Evolutionary conservation across 1,140 invertebrate genomes (phyloP), one percentile per base, ranked within the genome.

Genomic region (Oscheius sp.): DNA sequence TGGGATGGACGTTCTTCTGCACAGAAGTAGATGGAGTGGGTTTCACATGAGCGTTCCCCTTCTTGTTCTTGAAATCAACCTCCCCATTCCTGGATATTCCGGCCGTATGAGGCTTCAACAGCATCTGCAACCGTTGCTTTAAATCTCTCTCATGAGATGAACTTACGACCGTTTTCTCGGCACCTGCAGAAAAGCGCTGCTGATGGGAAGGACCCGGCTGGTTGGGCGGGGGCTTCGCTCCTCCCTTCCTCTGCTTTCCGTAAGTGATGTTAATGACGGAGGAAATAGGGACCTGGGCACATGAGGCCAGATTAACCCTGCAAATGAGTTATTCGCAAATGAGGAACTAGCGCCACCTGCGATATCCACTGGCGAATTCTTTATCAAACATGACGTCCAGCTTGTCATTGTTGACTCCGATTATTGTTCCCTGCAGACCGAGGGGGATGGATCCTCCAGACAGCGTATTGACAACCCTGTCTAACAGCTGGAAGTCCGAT

Each of bases 381-480:
- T 46, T 55, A 34, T 76, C 75, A 36, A 76, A 76, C 2, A 76
- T 38, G 1, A 76, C 75, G 15, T 76, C 75, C 20, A 76, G 31
- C 35, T 75, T 29, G 35, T 75, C 67, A n/a, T 31, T 55, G 18
- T 58, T 36, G 32, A 76, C 46, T 28, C 70, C 71, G 26, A 76
- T 52, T 2, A 76, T 66, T 0, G 75, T 76, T 20, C 75, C 75
- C 49, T 58, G 64, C 1, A 18, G 28, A 13, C 38, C 28, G 35
- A 62, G n/a, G 18, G 23, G n/a, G n/a, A 46, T 4, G 7, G 7
- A 4, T 28, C 52, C 15, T 63, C 58, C 28, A 38, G 36, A 35
- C n/a, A n/a, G n/a, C 61, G 35, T 18, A 49, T 13, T 29, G 0
- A 95, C 89, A 42, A 97, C 90, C 66, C 94, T 88, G 84, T 97